These are phyloP conservation scores for rat (Rattus norvegicus) DNA, from an alignment of 2,113 vertebrate genomes.

Conservation along the genomic window DNA sequence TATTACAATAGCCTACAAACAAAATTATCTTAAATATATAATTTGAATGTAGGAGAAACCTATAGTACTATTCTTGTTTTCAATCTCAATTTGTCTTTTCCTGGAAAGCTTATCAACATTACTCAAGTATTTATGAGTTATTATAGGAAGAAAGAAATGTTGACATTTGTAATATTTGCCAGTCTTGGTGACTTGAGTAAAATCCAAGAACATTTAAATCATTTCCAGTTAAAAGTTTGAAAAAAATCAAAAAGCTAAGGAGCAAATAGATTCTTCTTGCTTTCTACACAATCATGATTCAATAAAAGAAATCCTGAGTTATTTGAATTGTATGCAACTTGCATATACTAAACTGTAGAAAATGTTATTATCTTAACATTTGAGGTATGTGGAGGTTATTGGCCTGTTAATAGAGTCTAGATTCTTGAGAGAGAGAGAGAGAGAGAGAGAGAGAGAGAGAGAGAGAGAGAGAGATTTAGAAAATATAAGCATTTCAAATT, in stretches of 20 bases:
- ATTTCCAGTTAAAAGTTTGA: conserved; percentile 60
- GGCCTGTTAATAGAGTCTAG: neutral
- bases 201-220: conserved; percentile 50
- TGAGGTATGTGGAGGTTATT: neutral
- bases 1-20: neutral
- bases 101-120: conserved; percentile 64
- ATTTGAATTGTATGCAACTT: neutral
- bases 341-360: neutral
- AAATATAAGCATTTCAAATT: neutral
- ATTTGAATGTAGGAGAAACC: neutral
- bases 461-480: neutral
- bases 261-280: neutral
- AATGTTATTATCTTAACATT: neutral
- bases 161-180: conserved; percentile 68
- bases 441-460: too few species aligned
- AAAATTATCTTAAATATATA: conserved; percentile 34
- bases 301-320: neutral
- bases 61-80: conserved; percentile 40
- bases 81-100: conserved; percentile 62
- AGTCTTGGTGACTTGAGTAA: conserved; percentile 62
- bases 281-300: neutral
- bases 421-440: neutral
- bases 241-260: neutral
- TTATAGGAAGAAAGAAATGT: conserved; percentile 54
- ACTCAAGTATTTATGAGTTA: conserved; percentile 60